Evolutionary conservation across 2,113 vertebrate species (phyloP).

Genomic region (Aix galericulata): DNA sequence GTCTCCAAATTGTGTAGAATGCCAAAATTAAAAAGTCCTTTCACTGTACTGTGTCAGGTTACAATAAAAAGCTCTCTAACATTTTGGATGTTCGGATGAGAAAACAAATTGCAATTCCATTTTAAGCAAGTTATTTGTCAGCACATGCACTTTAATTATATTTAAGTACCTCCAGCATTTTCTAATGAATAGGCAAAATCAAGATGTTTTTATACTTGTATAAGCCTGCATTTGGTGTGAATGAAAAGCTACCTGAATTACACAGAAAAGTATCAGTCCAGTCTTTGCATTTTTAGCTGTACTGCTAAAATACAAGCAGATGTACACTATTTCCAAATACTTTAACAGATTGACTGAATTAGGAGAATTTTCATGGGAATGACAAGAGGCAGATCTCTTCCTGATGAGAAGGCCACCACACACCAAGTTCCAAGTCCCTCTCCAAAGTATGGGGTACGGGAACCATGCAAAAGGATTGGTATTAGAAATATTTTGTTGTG

Average conservation of each 20-base stretch:
- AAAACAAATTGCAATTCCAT: conserved; percentile 52
- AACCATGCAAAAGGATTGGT: not conserved
- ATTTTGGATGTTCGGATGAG: conserved; percentile 22
- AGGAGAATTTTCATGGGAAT: not conserved
- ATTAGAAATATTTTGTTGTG: not conserved
- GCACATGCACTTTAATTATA: conserved; percentile 62
- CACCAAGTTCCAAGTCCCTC: not conserved
- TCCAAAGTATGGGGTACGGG: not conserved
- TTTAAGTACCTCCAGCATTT: conserved; percentile 48
- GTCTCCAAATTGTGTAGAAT: conserved; percentile 74
- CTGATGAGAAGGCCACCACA: not conserved
- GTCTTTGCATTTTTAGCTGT: not conserved
- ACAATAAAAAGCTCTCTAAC: conserved; percentile 47
- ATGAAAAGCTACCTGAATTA: conserved; percentile 47
- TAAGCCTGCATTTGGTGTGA: conserved; percentile 20
- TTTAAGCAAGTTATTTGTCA: conserved; percentile 53
- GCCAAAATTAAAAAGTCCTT: conserved; percentile 71
- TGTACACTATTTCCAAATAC: not conserved
- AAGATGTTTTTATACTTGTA: conserved; percentile 23
- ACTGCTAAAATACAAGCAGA: not conserved
- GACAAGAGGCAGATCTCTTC: conserved; percentile 4
- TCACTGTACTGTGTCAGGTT: conserved; percentile 68
- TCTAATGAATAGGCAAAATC: conserved; percentile 33
- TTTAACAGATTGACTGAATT: not conserved
- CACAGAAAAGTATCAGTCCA: not conserved